Conservation (phyloP, 1,140 invertebrate genomes). For the Hycleus cichorii region DNA sequence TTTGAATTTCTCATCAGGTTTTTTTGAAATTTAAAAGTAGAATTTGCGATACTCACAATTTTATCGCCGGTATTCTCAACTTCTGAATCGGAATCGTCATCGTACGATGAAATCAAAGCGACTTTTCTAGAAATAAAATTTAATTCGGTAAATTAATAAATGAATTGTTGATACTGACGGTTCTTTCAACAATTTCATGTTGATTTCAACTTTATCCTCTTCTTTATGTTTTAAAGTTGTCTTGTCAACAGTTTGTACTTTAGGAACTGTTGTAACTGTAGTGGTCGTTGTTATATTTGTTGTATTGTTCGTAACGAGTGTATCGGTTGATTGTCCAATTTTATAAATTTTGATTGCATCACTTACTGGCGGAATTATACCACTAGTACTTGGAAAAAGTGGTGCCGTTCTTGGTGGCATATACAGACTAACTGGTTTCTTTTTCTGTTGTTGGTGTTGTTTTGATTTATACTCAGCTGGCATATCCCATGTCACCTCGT, state of each 20-base stretch:
- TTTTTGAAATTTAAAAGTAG: constrained; percentile 3
- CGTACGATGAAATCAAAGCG: constrained; percentile 54
- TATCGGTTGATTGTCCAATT: constrained; percentile 10
- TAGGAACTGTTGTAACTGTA: neutral
- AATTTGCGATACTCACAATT: neutral
- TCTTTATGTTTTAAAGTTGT: constrained; percentile 10
- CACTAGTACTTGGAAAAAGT: constrained; percentile 19
- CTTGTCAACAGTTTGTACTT: constrained; percentile 9
- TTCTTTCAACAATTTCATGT: too few species aligned
- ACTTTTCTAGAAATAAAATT: constrained; percentile 46
- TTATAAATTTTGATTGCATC: constrained; percentile 23
- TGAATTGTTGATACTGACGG: too few species aligned
- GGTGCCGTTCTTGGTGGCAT: constrained; percentile 15
- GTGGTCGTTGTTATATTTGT: neutral
- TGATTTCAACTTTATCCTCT: neutral
- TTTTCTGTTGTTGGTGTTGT: constrained; percentile 6
- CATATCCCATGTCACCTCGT: constrained; percentile 67
- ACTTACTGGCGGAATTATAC: constrained; percentile 2
- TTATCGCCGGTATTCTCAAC: constrained; percentile 28
- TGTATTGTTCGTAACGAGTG: neutral
- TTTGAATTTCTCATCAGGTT: constrained; percentile 17
- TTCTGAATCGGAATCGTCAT: constrained; percentile 42
- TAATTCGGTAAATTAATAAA: constrained; percentile 12
- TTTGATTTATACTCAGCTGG: constrained; percentile 46
- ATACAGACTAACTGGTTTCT: constrained; percentile 17